Conservation (phyloP, 2,113 vertebrate genomes). For the Xenotilapia leptura region DNA sequence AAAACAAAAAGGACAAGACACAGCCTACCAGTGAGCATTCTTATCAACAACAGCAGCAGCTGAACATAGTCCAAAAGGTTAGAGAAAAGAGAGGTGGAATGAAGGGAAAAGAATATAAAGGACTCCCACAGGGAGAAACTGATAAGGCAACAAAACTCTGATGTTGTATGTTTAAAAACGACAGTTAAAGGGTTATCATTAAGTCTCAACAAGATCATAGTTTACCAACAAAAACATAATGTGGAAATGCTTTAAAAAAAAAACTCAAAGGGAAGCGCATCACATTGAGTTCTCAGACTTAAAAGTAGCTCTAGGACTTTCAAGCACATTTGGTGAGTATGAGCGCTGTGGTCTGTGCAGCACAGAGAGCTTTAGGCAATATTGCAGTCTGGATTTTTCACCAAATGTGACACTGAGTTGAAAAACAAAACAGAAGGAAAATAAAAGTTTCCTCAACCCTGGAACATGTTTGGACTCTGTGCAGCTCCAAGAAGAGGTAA, state of each 20-base stretch:
- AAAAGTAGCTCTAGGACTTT: not conserved
- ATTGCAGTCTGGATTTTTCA: not conserved
- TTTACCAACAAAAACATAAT: not conserved
- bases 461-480: not conserved
- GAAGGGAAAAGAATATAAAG: not conserved
- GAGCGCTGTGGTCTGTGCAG: not conserved
- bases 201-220: not conserved
- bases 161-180: not conserved
- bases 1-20: not conserved
- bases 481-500: not conserved
- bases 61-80: not conserved
- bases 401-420: not conserved
- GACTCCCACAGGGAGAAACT: not conserved
- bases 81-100: slow-evolving; percentile 1
- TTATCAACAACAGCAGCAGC: not conserved
- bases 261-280: not conserved
- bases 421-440: not conserved
- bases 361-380: not conserved
- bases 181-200: not conserved
- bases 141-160: not conserved
- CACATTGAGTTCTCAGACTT: not conserved
- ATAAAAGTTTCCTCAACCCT: not conserved
- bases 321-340: not conserved
- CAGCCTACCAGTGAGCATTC: not conserved
- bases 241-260: not conserved